A percentile compares a stretch with the other conserved stretches of the same genome.
These are phyloP conservation scores for Asarcornis scutulata DNA, from an alignment of 2,113 vertebrate species.

Conservation along the genomic window DNA sequence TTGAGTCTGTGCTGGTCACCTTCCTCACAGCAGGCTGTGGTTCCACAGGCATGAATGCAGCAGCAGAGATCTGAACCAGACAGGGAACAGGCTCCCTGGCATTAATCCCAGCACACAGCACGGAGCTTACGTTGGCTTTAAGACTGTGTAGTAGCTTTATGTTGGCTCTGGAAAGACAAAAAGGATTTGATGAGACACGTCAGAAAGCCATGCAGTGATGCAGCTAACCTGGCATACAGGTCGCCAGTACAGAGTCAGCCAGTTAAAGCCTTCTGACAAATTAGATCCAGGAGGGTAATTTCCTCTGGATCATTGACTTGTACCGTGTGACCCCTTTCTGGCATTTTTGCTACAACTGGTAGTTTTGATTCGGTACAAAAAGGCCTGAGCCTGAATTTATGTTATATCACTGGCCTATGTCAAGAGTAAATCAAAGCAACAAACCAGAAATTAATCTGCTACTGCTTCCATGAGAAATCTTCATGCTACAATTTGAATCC, in stretches of 20 bases:
- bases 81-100: neutral
- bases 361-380: neutral
- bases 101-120: neutral
- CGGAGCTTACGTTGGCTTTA: neutral
- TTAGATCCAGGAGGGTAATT: neutral
- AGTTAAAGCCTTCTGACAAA: neutral
- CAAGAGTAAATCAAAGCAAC: neutral
- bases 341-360: neutral
- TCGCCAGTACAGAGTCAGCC: neutral
- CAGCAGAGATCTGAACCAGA: accelerated
- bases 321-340: neutral
- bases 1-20: neutral
- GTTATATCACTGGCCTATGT: accelerated
- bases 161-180: neutral
- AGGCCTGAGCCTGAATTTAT: neutral
- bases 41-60: neutral
- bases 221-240: neutral
- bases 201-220: neutral
- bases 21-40: neutral
- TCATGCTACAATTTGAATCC: neutral
- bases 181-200: neutral
- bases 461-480: neutral
- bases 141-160: neutral
- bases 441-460: neutral
- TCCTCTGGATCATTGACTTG: neutral